Conservation (phyloP, 2,888 invertebrate species). For the Microctonus aethiopoides region DNA sequence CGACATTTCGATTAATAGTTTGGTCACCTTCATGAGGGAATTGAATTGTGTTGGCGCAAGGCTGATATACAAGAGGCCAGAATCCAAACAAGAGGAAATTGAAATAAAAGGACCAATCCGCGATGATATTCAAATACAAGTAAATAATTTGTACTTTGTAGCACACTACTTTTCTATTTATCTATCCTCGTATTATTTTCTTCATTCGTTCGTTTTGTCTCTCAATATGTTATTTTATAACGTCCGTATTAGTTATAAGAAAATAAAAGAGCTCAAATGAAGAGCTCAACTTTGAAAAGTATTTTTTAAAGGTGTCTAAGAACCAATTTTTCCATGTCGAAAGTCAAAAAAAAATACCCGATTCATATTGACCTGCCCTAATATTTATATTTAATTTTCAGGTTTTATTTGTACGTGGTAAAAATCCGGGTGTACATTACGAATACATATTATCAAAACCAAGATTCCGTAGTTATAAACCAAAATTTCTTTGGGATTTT, state of each 20-base stretch:
- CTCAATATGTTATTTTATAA: not conserved
- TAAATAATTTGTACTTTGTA: slow-evolving; percentile 58
- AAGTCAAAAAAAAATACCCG: no score
- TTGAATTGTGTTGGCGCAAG: slow-evolving; percentile 84
- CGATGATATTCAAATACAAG: slow-evolving; percentile 84
- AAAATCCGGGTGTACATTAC: slow-evolving; percentile 83
- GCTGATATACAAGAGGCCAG: slow-evolving; percentile 79
- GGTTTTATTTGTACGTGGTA: slow-evolving; percentile 53
- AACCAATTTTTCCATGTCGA: no score
- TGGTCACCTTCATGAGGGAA: slow-evolving; percentile 80
- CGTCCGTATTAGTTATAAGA: not conserved
- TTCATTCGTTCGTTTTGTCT: not conserved
- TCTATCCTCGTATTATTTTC: no score
- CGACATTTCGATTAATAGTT: slow-evolving; percentile 66
- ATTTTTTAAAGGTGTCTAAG: no score
- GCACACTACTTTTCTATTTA: not conserved
- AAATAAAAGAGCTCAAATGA: no score
- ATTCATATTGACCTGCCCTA: no score
- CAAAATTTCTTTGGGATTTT: slow-evolving; percentile 79
- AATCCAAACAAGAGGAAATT: slow-evolving; percentile 83
- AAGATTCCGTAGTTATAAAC: slow-evolving; percentile 68
- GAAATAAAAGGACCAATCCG: slow-evolving; percentile 84
- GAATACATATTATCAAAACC: slow-evolving; percentile 78
- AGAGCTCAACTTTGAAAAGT: no score
- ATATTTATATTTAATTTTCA: slow-evolving; percentile 30